A percentile compares a stretch with the other conserved stretches of the same genome.
Conservation (phyloP, 1,140 invertebrate species). For the Hypsibius dujardini region DNA sequence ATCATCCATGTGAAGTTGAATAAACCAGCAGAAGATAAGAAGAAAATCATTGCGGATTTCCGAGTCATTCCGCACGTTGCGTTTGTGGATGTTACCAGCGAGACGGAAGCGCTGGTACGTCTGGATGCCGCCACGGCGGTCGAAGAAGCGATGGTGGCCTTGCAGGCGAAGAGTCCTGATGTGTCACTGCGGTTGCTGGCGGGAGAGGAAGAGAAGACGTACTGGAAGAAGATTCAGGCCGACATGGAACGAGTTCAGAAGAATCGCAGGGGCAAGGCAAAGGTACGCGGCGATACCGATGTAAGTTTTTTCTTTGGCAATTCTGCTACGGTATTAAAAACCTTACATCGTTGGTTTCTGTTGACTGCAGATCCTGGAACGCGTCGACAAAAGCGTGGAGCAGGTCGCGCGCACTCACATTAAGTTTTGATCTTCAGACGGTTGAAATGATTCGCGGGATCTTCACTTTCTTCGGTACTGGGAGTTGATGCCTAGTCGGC, state of each 20-base stretch:
- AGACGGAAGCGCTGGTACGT: background rate
- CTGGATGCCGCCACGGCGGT: background rate
- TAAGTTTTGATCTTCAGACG: too few relatives aligned
- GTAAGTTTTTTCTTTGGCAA: background rate
- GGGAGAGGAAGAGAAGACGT: background rate
- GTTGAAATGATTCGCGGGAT: too few relatives aligned
- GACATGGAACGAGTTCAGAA: background rate
- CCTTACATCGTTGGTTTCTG: too few relatives aligned
- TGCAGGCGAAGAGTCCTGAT: background rate
- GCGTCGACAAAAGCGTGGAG: too few relatives aligned
- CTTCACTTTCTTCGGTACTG: too few relatives aligned
- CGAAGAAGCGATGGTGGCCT: background rate
- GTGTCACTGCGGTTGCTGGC: background rate
- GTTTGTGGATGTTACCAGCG: background rate
- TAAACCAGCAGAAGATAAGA: background rate
- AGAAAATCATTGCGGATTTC: background rate
- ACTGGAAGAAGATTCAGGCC: conserved; percentile 5
- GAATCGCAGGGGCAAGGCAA: background rate
- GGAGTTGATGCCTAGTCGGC: too few relatives aligned
- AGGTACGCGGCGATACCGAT: background rate
- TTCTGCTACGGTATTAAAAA: too few relatives aligned
- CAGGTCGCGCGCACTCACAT: too few relatives aligned
- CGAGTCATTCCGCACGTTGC: background rate
- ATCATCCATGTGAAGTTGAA: background rate
- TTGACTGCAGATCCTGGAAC: too few relatives aligned